Percentiles rank a stretch among this genome's conserved stretches.
Evolutionary conservation across 2,113 vertebrate genomes (phyloP).

Genomic region (Pan troglodytes): NHGRI_mPanTro3-v2.1_pri NC_072418.2:37509001-37509500

Average conservation of each 20-base stretch:
- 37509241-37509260: too few species aligned
- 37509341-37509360: too few species aligned
- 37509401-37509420: too few species aligned
- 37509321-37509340: background rate
- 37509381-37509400: too few species aligned
- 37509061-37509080: too few species aligned
- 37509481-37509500: background rate
- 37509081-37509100: too few species aligned
- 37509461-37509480: too few species aligned
- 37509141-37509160: background rate
- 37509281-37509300: too few species aligned
- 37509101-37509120: background rate
- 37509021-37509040: too few species aligned
- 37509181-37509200: background rate
- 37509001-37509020: background rate
- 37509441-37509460: background rate
- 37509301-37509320: too few species aligned
- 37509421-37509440: background rate
- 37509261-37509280: too few species aligned
- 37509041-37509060: background rate
- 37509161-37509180: background rate
- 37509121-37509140: background rate
- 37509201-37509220: background rate
- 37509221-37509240: background rate
- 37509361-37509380: too few species aligned